Evolutionary conservation across 2,888 invertebrate genomes (phyloP).

Genomic region (Fabriciana adippe): DNA sequence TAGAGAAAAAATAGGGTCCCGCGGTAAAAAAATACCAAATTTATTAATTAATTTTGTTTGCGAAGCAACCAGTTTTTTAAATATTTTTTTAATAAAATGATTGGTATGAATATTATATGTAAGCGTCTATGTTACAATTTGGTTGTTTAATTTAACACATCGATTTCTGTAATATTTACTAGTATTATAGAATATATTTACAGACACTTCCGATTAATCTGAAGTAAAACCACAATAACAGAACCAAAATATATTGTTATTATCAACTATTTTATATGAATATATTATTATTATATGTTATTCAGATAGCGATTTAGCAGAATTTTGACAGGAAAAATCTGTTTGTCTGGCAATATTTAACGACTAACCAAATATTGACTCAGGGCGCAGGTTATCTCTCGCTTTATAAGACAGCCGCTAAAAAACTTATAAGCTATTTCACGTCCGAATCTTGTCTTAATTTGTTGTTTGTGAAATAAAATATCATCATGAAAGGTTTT

Average conservation of each 20-base stretch:
- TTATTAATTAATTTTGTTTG: no score
- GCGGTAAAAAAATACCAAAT: no score
- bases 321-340: slow-evolving; percentile 52
- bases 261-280: not conserved
- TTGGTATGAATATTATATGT: no score
- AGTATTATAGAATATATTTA: no score
- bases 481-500: slow-evolving; percentile 51
- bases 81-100: no score
- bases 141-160: no score
- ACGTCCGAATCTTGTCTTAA: slow-evolving; percentile 11
- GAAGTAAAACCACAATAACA: not conserved
- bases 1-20: no score
- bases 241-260: not conserved
- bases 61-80: no score
- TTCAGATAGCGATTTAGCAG: slow-evolving; percentile 38
- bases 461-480: slow-evolving; percentile 20
- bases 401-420: slow-evolving; percentile 29
- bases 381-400: slow-evolving; percentile 40
- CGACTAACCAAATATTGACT: slow-evolving; percentile 49
- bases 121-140: no score
- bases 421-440: slow-evolving; percentile 19
- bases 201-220: no score
- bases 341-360: slow-evolving; percentile 40
- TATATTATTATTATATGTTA: not conserved
- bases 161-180: no score